Percentiles rank a stretch among this genome's conserved stretches.
phyloP scores from a whole-genome alignment of 2,113 vertebrate genomes.

The Leptobrachium ailaonicum region DNA sequence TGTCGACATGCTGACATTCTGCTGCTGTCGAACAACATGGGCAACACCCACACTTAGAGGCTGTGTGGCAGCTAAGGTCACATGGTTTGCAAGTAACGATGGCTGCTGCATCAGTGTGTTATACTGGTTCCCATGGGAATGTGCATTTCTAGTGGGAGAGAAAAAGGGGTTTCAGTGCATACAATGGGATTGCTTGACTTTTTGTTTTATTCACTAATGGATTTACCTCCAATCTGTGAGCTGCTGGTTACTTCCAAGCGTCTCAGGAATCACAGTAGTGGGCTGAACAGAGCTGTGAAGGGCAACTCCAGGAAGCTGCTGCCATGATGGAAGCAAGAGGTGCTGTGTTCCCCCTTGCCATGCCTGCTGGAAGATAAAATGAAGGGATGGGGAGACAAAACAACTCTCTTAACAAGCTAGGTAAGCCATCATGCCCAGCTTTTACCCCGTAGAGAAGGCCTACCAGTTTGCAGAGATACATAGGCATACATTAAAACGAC shows the following conservation, averaged over 20 bases:
- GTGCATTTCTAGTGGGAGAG: slow-evolving; percentile 65
- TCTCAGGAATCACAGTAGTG: slow-evolving; percentile 79
- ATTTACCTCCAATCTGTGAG: slow-evolving; percentile 84
- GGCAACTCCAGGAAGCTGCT: slow-evolving; percentile 92
- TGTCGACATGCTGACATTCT: slow-evolving; percentile 67
- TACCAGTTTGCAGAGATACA: slow-evolving; percentile 77
- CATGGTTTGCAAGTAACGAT: slow-evolving; percentile 76
- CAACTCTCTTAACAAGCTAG: slow-evolving; percentile 53
- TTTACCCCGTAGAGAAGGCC: slow-evolving; percentile 42
- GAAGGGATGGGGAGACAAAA: slow-evolving; percentile 51
- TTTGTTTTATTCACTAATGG: too few relatives aligned
- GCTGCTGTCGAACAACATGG: slow-evolving; percentile 80
- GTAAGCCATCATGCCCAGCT: slow-evolving; percentile 51
- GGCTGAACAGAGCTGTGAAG: slow-evolving; percentile 88
- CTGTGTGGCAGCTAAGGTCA: slow-evolving; percentile 73
- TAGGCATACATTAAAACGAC: not conserved
- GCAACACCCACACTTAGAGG: slow-evolving; percentile 78
- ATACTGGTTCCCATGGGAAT: slow-evolving; percentile 87
- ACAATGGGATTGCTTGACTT: too few relatives aligned
- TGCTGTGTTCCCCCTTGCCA: slow-evolving; percentile 95
- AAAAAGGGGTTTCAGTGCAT: not conserved
- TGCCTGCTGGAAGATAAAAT: slow-evolving; percentile 84
- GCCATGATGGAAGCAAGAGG: slow-evolving; percentile 96
- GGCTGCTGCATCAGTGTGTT: slow-evolving; percentile 84
- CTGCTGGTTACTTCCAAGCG: slow-evolving; percentile 75